These are phyloP conservation scores for Thunnus maccoyii DNA, from an alignment of 2,113 vertebrate genomes.

Conservation along the genomic window DNA sequence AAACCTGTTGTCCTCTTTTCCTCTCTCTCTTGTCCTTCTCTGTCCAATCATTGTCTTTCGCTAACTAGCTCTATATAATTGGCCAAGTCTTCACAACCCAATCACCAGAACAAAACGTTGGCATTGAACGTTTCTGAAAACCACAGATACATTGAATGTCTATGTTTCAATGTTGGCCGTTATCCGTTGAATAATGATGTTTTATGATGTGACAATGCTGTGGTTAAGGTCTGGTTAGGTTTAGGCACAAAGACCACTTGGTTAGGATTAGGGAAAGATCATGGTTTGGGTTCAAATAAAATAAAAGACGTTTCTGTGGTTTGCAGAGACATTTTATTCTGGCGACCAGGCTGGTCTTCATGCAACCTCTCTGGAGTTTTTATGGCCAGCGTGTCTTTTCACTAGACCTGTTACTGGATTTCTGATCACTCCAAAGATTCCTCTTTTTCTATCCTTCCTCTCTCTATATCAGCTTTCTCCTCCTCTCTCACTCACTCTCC, in stretches of 20 bases:
- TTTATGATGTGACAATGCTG: too few species aligned
- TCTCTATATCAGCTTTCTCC: constrained; percentile 37
- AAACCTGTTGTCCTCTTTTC: constrained; percentile 65
- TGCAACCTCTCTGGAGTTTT: constrained; percentile 61
- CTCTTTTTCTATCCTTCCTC: not conserved
- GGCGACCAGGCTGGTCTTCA: not conserved
- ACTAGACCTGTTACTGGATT: constrained; percentile 60
- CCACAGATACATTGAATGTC: too few species aligned
- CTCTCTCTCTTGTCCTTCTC: constrained; percentile 11
- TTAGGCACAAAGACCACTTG: too few species aligned
- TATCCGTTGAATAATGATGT: too few species aligned
- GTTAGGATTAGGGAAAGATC: too few species aligned
- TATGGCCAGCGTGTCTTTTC: constrained; percentile 60
- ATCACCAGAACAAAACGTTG: too few species aligned
- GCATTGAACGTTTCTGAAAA: too few species aligned
- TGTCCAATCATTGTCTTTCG: constrained; percentile 24
- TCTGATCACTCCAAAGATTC: constrained; percentile 44
- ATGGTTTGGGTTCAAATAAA: too few species aligned
- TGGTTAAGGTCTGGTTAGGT: too few species aligned
- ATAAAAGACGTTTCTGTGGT: too few species aligned
- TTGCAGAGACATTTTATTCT: too few species aligned
- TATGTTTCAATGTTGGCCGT: too few species aligned
- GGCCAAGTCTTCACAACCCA: constrained; percentile 19
- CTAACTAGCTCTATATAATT: constrained; percentile 50
- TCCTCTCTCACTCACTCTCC: constrained; percentile 21